These are phyloP conservation scores for Australoheros facetus DNA, from an alignment of 2,797 vertebrate species.

Conservation along the genomic window DNA sequence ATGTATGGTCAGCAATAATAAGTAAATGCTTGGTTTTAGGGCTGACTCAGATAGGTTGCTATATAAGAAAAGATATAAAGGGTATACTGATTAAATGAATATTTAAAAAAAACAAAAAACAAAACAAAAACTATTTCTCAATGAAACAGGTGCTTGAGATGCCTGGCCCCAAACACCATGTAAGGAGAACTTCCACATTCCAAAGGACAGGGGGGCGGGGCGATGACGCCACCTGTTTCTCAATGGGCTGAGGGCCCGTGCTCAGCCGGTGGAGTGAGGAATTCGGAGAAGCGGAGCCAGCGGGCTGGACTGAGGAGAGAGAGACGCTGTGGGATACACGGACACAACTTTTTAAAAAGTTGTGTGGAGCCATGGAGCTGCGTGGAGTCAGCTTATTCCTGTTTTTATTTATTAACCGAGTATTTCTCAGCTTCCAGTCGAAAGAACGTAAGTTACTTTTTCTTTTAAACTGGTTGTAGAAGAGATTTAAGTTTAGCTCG, in stretches of 20 bases:
- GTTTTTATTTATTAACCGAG: slow-evolving; percentile 70
- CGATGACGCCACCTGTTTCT: slow-evolving; percentile 77
- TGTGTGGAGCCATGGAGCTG: slow-evolving; percentile 72
- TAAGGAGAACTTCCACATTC: slow-evolving; percentile 71
- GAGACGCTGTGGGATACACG: background rate
- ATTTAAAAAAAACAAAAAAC: background rate
- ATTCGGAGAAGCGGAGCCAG: background rate
- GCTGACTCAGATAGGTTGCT: background rate
- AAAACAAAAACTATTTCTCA: slow-evolving; percentile 5
- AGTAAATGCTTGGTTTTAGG: background rate
- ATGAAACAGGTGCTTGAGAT: slow-evolving; percentile 63
- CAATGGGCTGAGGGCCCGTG: slow-evolving; percentile 69
- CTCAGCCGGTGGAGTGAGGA: slow-evolving; percentile 39
- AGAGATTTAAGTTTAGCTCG: background rate
- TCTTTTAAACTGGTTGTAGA: background rate
- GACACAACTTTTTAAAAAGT: slow-evolving; percentile 25
- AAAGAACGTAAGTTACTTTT: slow-evolving; percentile 82
- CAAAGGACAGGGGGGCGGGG: slow-evolving; percentile 65
- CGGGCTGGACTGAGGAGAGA: slow-evolving; percentile 17
- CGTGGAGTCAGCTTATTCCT: slow-evolving; percentile 53
- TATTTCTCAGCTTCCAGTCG: slow-evolving; percentile 73
- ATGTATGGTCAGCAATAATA: background rate
- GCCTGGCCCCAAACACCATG: slow-evolving; percentile 40
- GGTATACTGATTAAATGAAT: background rate
- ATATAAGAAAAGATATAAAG: background rate